These are phyloP conservation scores for Byasa hedistus DNA, from an alignment of 2,888 invertebrate species.

Conservation along the genomic window DNA sequence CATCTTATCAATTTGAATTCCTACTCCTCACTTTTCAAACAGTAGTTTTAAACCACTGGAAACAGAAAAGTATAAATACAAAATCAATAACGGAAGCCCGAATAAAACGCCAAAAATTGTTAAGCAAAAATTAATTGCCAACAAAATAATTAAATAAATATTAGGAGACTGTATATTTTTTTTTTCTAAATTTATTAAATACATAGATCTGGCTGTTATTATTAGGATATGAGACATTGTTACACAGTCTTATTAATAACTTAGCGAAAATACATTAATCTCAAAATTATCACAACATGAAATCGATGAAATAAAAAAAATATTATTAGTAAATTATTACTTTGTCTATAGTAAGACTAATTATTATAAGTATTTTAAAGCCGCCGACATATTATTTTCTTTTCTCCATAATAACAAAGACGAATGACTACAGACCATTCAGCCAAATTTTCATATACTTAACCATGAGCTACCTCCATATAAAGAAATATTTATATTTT, in stretches of 20 bases:
- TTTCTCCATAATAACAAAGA: neutral
- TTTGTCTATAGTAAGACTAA: neutral
- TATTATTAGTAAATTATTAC: constrained; percentile 2
- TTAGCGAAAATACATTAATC: constrained; percentile 11
- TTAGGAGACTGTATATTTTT: neutral
- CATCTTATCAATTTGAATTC: neutral
- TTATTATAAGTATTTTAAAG: neutral
- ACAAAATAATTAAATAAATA: neutral
- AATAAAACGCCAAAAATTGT: neutral
- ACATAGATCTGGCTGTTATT: neutral
- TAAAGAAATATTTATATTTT: too few species aligned
- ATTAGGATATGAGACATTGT: neutral
- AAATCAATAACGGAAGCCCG: neutral
- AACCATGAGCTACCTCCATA: neutral
- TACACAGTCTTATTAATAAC: constrained; percentile 1
- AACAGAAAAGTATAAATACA: neutral
- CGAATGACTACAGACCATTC: neutral
- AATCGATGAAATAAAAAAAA: constrained; percentile 5
- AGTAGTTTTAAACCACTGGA: neutral
- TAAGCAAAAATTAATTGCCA: neutral
- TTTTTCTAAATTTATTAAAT: neutral
- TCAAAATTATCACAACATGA: constrained; percentile 22
- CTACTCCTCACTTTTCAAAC: neutral
- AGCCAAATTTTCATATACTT: neutral
- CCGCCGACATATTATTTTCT: neutral